Evolutionary conservation across 2,797 vertebrate species (phyloP).

Genomic region (Megalops cyprinoides): DNA sequence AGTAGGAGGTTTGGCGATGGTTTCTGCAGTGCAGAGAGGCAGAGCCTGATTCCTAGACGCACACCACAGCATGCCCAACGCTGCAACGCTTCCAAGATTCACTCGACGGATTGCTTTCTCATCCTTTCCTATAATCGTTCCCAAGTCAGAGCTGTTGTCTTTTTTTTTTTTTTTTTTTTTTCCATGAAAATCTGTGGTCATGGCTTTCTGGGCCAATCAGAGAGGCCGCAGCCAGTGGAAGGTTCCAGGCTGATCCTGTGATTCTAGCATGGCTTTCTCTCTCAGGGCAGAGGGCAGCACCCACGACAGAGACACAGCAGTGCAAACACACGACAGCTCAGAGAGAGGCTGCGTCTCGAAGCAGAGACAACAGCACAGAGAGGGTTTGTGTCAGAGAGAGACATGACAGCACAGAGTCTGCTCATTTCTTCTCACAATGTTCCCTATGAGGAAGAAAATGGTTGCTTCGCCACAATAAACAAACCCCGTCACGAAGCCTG

Average conservation of each 20-base stretch:
- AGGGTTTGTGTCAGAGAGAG: not conserved
- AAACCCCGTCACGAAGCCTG: not conserved
- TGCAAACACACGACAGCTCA: not conserved
- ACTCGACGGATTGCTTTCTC: no score
- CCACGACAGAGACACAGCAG: not conserved
- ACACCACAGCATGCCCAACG: no score
- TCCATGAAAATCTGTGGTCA: not conserved
- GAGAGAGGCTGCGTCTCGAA: not conserved
- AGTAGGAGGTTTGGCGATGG: slow-evolving; percentile 10
- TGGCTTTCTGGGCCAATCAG: not conserved
- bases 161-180: not conserved
- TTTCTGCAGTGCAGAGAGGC: not conserved
- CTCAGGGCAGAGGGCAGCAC: not conserved
- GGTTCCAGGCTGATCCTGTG: not conserved
- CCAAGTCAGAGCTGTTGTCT: not conserved
- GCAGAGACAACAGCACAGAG: not conserved
- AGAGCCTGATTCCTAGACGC: not conserved
- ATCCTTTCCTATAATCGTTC: not conserved
- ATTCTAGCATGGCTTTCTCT: not conserved
- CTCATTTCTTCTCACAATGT: not conserved
- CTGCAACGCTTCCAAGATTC: no score
- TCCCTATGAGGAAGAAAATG: not conserved
- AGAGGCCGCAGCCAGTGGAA: not conserved
- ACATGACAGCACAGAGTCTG: not conserved
- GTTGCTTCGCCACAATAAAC: not conserved